A percentile compares a stretch with the other conserved stretches of the same genome.
Evolutionary conservation across 1,140 invertebrate genomes (phyloP).

Genomic region (Drosophila teissieri): DNA sequence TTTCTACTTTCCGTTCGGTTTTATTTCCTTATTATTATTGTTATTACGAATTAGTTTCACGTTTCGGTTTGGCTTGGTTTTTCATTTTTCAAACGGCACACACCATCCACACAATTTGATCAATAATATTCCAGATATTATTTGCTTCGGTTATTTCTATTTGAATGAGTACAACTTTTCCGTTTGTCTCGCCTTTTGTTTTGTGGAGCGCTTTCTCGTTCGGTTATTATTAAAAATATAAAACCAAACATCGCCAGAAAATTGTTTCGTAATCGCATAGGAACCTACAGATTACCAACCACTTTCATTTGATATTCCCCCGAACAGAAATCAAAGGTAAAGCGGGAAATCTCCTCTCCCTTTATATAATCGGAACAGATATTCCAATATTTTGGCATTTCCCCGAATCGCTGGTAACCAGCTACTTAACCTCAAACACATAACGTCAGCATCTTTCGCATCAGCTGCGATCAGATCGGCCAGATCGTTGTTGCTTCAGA

Average conservation of each 20-base stretch:
- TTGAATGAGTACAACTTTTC: slow-evolving; percentile 15
- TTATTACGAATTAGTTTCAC: slow-evolving; percentile 60
- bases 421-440: slow-evolving; percentile 59
- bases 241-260: slow-evolving; percentile 47
- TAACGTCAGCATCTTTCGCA: slow-evolving; percentile 28
- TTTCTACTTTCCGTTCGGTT: slow-evolving; percentile 84
- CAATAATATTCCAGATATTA: slow-evolving; percentile 30
- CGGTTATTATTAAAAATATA: slow-evolving; percentile 50
- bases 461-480: slow-evolving; percentile 32
- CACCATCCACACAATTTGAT: slow-evolving; percentile 32
- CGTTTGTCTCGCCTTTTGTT: slow-evolving; percentile 44
- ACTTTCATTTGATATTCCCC: slow-evolving; percentile 35
- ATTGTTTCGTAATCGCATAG: slow-evolving; percentile 73
- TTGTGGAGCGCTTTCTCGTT: slow-evolving; percentile 30
- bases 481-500: slow-evolving; percentile 60
- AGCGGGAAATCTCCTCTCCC: neutral
- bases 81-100: slow-evolving; percentile 15
- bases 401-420: neutral
- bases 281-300: slow-evolving; percentile 31
- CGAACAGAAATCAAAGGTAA: slow-evolving; percentile 18
- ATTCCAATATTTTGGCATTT: slow-evolving; percentile 15
- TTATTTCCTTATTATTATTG: slow-evolving; percentile 81
- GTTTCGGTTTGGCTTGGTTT: slow-evolving; percentile 62
- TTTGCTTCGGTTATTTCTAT: slow-evolving; percentile 34
- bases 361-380: slow-evolving; percentile 52